phyloP scores from a whole-genome alignment of 2,113 vertebrate species.

The Perca schrenkii region DNA sequence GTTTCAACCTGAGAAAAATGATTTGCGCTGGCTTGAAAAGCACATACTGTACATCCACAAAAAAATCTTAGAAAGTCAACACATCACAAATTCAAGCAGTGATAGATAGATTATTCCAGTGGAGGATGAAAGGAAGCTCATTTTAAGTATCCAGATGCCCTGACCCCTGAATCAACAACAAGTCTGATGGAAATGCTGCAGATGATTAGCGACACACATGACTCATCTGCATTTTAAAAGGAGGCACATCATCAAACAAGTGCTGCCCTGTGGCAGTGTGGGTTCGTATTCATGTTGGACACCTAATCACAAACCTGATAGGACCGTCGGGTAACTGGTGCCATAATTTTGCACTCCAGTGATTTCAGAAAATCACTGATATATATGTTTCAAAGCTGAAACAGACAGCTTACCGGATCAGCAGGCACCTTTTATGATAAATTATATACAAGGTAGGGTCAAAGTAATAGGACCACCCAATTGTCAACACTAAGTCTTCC shows the following conservation, averaged over 20 bases:
- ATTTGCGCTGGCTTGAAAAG: constrained; percentile 8
- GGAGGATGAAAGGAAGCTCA: background rate
- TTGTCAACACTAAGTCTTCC: constrained; percentile 58
- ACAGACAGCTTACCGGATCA: constrained; percentile 71
- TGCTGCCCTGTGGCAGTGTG: constrained; percentile 34
- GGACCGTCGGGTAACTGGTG: constrained; percentile 60
- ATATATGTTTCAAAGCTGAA: constrained; percentile 62
- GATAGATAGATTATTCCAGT: background rate
- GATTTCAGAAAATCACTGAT: constrained; percentile 69
- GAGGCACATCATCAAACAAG: constrained; percentile 37
- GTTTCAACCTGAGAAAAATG: constrained; percentile 10
- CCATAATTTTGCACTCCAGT: constrained; percentile 68
- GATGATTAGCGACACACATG: constrained; percentile 55
- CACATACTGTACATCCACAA: background rate
- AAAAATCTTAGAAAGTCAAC: background rate
- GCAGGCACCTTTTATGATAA: constrained; percentile 56
- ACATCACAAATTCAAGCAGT: background rate
- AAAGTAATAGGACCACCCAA: constrained; percentile 60
- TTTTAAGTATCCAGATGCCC: constrained; percentile 19
- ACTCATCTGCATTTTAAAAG: constrained; percentile 61
- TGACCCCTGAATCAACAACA: constrained; percentile 19
- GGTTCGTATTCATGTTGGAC: constrained; percentile 54
- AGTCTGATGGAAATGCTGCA: constrained; percentile 31
- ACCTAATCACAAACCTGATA: constrained; percentile 68
- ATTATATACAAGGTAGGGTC: constrained; percentile 60